These are phyloP conservation scores for Heliconius melpomene DNA, from an alignment of 1,140 invertebrate genomes.

Conservation along the genomic window DNA sequence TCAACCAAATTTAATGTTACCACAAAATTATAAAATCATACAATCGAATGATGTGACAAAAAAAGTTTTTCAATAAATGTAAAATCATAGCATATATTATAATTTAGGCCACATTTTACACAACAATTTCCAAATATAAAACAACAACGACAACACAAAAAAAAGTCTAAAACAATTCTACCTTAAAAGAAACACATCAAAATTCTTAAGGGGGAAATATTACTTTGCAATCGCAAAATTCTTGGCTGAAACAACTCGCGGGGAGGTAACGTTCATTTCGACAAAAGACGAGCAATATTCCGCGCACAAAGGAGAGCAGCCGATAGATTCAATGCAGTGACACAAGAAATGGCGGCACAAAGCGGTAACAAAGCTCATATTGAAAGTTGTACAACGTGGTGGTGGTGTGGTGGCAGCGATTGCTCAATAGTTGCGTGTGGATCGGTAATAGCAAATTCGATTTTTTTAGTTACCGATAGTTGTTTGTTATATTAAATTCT, in stretches of 20 bases:
- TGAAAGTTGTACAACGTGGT: constrained; percentile 66
- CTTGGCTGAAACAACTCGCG: constrained; percentile 78
- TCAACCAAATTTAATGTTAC: too few species aligned
- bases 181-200: constrained; percentile 77
- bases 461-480: neutral
- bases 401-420: constrained; percentile 37
- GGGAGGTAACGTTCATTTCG: constrained; percentile 78
- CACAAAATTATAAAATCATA: too few species aligned
- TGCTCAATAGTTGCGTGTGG: constrained; percentile 23
- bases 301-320: constrained; percentile 77
- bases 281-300: constrained; percentile 80
- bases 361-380: constrained; percentile 80
- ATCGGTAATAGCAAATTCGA: neutral
- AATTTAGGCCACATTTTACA: neutral
- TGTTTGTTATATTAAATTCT: neutral
- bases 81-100: too few species aligned
- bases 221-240: constrained; percentile 80
- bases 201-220: constrained; percentile 78
- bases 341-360: constrained; percentile 78
- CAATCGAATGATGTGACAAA: neutral
- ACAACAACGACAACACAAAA: constrained; percentile 46
- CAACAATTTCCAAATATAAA: constrained; percentile 63
- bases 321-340: constrained; percentile 81
- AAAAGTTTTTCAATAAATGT: neutral
- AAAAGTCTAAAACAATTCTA: constrained; percentile 55